Evolutionary conservation across 2,888 invertebrate species (phyloP), one percentile per base, ranked within the genome.

Genomic region (Agelastica alni): DNA sequence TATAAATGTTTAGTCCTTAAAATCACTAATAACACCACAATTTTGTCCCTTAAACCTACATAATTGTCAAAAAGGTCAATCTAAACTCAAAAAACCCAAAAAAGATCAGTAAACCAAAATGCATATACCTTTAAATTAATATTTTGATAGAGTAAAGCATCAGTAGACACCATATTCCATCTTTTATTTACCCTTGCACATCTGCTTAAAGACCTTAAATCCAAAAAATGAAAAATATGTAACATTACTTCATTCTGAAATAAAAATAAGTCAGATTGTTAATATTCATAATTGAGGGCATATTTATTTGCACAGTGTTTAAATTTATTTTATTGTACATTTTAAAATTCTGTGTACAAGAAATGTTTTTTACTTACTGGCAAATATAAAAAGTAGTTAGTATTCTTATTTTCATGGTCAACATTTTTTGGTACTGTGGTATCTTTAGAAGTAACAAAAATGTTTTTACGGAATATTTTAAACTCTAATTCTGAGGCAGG

Each of bases 241-340:
- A 91, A 78, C 46, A 93, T 83, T 2, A 92, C 86, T 80, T 95
- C 95, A 71, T 89, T 87, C 93, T 93, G 77, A 12, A 84, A 83
- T 18, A 53, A 45, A 45, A 44, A 49, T 51, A 47, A 36, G 1
- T 7, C n/a, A n/a, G n/a, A n/a, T n/a, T n/a, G n/a, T n/a, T n/a
- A n/a, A n/a, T n/a, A n/a, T n/a, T n/a, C n/a, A n/a, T n/a, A n/a
- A n/a, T n/a, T n/a, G n/a, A n/a, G n/a, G n/a, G n/a, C n/a, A n/a
- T n/a, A n/a, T n/a, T n/a, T n/a, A n/a, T n/a, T n/a, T n/a, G n/a
- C n/a, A n/a, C n/a, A n/a, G n/a, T n/a, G n/a, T n/a, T n/a, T n/a
- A n/a, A n/a, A n/a, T n/a, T n/a, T n/a, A n/a, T n/a, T n/a, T n/a
- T n/a, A n/a, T n/a, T n/a, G n/a, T n/a, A n/a, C n/a, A n/a, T n/a